phyloP scores from a whole-genome alignment of 1,140 invertebrate genomes.

The Macrotrachela quadricornifera region DNA sequence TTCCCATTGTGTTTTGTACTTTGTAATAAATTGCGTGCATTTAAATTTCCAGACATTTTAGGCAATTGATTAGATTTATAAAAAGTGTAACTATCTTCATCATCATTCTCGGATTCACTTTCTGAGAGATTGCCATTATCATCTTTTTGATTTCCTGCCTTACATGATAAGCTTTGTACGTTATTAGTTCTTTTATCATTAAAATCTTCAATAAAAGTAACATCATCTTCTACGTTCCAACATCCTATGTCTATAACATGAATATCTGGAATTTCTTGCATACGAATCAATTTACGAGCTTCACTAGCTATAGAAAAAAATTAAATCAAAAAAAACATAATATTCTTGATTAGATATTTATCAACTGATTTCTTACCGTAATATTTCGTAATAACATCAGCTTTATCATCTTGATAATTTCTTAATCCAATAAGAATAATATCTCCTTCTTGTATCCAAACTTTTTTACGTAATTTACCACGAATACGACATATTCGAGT shows the following conservation, averaged over 20 bases:
- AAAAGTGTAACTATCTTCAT: neutral
- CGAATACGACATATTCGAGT: slow-evolving; percentile 96
- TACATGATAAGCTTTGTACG: no score
- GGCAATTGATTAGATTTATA: no score
- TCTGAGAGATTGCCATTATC: neutral
- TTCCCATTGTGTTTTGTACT: no score
- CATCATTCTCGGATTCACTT: slow-evolving; percentile 1
- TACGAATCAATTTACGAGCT: neutral
- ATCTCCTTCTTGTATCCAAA: slow-evolving; percentile 97
- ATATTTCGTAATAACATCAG: slow-evolving; percentile 97
- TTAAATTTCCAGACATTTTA: no score
- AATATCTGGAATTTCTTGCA: neutral
- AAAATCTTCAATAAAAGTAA: slow-evolving; percentile 1
- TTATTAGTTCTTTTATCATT: neutral
- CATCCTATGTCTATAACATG: neutral
- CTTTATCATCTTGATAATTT: slow-evolving; percentile 97
- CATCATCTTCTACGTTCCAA: slow-evolving; percentile 2
- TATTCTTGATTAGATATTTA: slow-evolving; percentile 90
- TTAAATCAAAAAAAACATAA: slow-evolving; percentile 56
- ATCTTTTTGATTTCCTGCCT: neutral
- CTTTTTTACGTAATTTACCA: slow-evolving; percentile 50
- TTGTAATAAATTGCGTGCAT: no score
- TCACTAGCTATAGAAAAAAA: slow-evolving; percentile 5
- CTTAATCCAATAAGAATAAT: slow-evolving; percentile 81
- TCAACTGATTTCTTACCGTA: slow-evolving; percentile 86